These are phyloP conservation scores for Odontomyia ornata DNA, from an alignment of 2,888 invertebrate species.

Conservation along the genomic window DNA sequence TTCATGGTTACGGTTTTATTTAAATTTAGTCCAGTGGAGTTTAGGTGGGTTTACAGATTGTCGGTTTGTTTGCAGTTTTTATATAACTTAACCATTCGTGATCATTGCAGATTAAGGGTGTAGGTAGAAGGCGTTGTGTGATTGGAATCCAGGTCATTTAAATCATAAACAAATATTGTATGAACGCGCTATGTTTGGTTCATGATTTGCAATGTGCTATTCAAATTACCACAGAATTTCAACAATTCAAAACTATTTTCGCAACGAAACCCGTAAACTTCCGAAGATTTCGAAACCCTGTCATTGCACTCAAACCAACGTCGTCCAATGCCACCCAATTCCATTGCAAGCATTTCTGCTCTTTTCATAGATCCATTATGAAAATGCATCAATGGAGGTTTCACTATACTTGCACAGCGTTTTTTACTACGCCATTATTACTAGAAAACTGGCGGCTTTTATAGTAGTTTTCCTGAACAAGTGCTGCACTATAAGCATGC, in stretches of 20 bases:
- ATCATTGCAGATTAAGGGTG: not conserved
- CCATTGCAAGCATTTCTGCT: not conserved
- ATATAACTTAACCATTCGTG: not conserved
- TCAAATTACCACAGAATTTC: not conserved
- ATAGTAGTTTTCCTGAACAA: slow-evolving; percentile 17
- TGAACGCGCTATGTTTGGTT: not conserved
- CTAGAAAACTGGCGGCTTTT: slow-evolving; percentile 4
- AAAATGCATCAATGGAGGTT: slow-evolving; percentile 31
- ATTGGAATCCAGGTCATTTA: not conserved
- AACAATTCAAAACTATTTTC: not conserved
- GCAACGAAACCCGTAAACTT: not conserved
- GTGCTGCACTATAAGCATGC: not conserved
- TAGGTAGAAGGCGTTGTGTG: too few relatives aligned
- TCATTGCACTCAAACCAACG: not conserved
- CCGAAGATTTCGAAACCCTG: not conserved
- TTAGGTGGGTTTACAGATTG: not conserved
- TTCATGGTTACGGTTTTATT: not conserved
- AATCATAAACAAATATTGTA: not conserved
- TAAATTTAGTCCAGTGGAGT: not conserved
- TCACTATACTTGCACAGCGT: slow-evolving; percentile 20
- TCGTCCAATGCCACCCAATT: not conserved
- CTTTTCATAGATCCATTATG: not conserved
- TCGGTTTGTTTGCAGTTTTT: not conserved
- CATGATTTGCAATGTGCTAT: not conserved
- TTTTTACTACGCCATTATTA: slow-evolving; percentile 23